Conservation (phyloP, 2,888 invertebrate genomes). For the Sphaerophoria taeniata region DNA sequence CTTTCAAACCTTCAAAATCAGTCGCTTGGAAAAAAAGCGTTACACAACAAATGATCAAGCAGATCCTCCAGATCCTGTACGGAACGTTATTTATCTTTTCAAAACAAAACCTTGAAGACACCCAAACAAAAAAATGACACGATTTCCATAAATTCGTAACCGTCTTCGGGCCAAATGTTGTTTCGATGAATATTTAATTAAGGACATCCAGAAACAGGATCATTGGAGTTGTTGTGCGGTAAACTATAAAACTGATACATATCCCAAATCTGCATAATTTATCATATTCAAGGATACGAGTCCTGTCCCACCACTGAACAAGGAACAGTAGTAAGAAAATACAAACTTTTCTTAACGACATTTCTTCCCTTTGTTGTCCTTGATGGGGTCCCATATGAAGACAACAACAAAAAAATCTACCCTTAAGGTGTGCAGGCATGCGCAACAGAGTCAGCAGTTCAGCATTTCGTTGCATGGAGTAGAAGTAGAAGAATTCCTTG, state of each 20-base stretch:
- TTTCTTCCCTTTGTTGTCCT: constrained; percentile 44
- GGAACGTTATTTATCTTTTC: too few relatives aligned
- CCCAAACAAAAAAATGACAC: not conserved
- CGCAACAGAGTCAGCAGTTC: constrained; percentile 50
- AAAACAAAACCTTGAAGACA: too few relatives aligned
- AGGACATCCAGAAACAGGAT: constrained; percentile 38
- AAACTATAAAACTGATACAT: not conserved
- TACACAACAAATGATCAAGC: too few relatives aligned
- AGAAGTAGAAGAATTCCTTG: constrained; percentile 7
- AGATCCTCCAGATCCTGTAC: too few relatives aligned
- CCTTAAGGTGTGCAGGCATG: constrained; percentile 70
- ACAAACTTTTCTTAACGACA: constrained; percentile 46
- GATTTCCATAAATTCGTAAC: constrained; percentile 58
- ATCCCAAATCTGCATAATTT: constrained; percentile 63
- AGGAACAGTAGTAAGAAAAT: constrained; percentile 5
- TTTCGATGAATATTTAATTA: constrained; percentile 71
- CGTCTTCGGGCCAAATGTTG: constrained; percentile 63
- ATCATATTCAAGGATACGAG: constrained; percentile 47
- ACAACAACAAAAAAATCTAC: constrained; percentile 37
- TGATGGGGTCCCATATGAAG: constrained; percentile 40
- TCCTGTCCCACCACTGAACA: constrained; percentile 49
- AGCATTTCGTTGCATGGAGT: constrained; percentile 53
- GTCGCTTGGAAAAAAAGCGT: too few relatives aligned
- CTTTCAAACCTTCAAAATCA: too few relatives aligned
- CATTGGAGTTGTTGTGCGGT: not conserved